Evolutionary conservation across 2,113 vertebrate species (phyloP).

Genomic region (Falcunculus frontatus): DNA sequence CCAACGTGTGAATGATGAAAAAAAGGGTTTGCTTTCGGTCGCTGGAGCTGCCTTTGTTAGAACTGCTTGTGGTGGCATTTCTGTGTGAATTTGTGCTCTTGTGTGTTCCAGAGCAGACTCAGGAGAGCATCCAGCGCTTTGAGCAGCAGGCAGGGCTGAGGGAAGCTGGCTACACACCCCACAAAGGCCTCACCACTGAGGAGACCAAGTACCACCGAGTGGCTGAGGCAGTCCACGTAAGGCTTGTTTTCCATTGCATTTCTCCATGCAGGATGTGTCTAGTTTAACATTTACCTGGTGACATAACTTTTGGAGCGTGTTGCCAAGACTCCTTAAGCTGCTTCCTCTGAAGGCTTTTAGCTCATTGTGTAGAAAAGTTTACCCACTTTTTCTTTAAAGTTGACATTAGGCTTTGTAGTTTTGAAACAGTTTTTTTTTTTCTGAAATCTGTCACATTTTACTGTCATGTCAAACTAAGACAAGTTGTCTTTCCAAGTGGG

Average conservation of each 20-base stretch:
- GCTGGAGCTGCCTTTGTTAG: not conserved
- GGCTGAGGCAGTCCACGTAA: slow-evolving; percentile 86
- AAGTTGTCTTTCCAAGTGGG: not conserved
- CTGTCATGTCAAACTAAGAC: not conserved
- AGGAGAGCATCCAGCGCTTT: slow-evolving; percentile 91
- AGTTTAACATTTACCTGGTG: not conserved
- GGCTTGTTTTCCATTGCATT: slow-evolving; percentile 21
- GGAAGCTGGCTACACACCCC: slow-evolving; percentile 87
- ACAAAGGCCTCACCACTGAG: slow-evolving; percentile 91
- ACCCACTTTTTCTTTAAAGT: not conserved
- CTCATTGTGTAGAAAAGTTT: not conserved
- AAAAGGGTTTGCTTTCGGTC: not conserved
- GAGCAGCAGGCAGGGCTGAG: slow-evolving; percentile 92
- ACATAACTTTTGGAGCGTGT: rapidly evolving
- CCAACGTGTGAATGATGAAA: not conserved
- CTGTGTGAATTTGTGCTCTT: slow-evolving; percentile 18
- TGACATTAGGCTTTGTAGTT: not conserved
- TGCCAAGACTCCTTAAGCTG: not conserved
- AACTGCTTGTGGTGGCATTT: not conserved
- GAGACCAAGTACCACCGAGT: slow-evolving; percentile 86
- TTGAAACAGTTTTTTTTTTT: not conserved
- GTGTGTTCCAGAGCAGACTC: slow-evolving; percentile 82
- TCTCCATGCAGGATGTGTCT: not conserved
- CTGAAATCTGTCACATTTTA: not conserved
- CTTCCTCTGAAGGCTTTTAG: not conserved